Conservation (phyloP, 2,888 invertebrate genomes). For the Priocnemis perturbator region DNA sequence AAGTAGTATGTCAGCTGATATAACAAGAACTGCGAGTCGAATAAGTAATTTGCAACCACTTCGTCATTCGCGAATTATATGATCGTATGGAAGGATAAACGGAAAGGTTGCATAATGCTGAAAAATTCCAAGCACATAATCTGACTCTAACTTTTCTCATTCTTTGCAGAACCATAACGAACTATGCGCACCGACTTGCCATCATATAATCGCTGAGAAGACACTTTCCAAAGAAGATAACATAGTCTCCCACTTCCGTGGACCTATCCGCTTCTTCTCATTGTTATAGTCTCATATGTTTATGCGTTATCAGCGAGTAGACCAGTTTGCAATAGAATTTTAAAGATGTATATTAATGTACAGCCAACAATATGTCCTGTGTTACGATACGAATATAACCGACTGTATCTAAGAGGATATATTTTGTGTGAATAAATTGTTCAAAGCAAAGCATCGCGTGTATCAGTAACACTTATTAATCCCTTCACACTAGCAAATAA, state of each 20-base stretch:
- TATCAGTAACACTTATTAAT: not conserved
- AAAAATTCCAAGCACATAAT: no score
- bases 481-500: no score
- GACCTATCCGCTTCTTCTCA: conserved; percentile 34
- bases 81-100: no score
- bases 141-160: not conserved
- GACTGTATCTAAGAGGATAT: conserved; percentile 40
- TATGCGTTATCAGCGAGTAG: conserved; percentile 20
- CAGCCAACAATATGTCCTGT: conserved; percentile 33
- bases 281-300: conserved; percentile 26
- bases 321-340: conserved; percentile 19
- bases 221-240: conserved; percentile 1
- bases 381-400: no score
- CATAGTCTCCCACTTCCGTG: conserved; percentile 28
- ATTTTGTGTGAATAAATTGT: conserved; percentile 53
- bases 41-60: no score
- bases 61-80: no score
- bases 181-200: conserved; percentile 26
- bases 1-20: conserved; percentile 23
- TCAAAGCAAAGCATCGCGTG: conserved; percentile 14
- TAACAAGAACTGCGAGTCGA: no score
- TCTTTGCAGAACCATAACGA: conserved; percentile 20
- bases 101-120: no score
- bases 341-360: conserved; percentile 47
- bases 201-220: conserved; percentile 30